Conservation (phyloP, 1,140 invertebrate genomes). For the Aphidius gifuensis region DNA sequence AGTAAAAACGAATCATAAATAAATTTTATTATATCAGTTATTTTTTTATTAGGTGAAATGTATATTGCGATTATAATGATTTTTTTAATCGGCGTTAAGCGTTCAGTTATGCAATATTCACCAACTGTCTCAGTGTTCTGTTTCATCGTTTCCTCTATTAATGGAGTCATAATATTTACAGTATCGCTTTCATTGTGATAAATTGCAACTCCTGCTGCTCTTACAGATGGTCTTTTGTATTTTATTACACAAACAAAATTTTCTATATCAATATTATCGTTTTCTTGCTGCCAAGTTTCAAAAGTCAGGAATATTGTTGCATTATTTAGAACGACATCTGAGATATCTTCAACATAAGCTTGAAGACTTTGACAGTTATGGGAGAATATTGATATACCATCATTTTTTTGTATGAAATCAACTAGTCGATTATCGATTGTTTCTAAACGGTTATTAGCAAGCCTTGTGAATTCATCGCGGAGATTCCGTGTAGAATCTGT, state of each 20-base stretch:
- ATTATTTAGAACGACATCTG: constrained; percentile 17
- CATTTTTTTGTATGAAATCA: background rate
- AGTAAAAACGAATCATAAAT: no score
- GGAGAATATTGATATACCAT: constrained; percentile 9
- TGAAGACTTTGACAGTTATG: constrained; percentile 25
- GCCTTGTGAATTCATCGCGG: background rate
- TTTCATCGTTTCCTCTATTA: no score
- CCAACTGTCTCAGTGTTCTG: no score
- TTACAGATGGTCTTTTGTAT: constrained; percentile 20
- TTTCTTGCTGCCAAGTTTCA: constrained; percentile 24
- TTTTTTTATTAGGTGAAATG: no score
- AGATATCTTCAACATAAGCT: constrained; percentile 17
- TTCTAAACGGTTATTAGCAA: background rate
- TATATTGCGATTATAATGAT: no score
- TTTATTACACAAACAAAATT: constrained; percentile 24
- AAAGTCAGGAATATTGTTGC: constrained; percentile 18
- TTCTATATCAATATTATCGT: constrained; percentile 21
- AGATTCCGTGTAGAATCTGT: background rate
- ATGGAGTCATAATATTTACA: constrained; percentile 9
- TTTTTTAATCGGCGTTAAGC: no score
- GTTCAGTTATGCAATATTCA: no score
- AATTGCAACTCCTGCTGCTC: constrained; percentile 25
- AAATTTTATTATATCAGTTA: no score
- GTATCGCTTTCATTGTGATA: constrained; percentile 22
- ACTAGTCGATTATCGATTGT: background rate